phyloP scores from a whole-genome alignment of 2,888 invertebrate genomes.

The Tenthredo amoena region DNA sequence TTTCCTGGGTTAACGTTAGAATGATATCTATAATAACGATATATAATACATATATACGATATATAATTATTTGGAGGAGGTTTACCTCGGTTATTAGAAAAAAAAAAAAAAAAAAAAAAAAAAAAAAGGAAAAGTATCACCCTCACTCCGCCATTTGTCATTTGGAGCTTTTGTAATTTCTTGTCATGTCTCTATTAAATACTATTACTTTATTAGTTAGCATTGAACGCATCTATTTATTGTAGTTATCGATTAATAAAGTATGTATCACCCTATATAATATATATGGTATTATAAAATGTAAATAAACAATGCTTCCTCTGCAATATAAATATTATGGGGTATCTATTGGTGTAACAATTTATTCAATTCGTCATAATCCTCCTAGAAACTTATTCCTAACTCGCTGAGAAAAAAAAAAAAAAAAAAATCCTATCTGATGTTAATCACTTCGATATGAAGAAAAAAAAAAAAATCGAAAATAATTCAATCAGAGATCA shows the following conservation, averaged over 20 bases:
- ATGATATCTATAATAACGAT: neutral
- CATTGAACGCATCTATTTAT: constrained; percentile 49
- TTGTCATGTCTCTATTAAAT: constrained; percentile 36
- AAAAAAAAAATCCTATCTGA: neutral
- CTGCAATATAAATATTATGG: constrained; percentile 64
- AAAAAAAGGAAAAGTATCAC: neutral
- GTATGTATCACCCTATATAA: constrained; percentile 17
- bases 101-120: neutral
- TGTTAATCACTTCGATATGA: neutral
- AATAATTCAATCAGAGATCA: neutral
- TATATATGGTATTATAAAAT: constrained; percentile 28
- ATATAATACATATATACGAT: neutral
- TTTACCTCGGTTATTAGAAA: neutral
- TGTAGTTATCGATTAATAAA: constrained; percentile 54
- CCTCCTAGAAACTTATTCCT: constrained; percentile 47
- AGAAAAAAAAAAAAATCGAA: neutral
- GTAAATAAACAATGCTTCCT: constrained; percentile 69
- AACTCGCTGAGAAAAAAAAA: no score
- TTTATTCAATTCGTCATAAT: constrained; percentile 56
- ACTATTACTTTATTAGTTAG: constrained; percentile 3
- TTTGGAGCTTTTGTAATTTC: constrained; percentile 52
- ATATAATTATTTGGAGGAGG: constrained; percentile 20
- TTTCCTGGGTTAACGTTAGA: neutral
- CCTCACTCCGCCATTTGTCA: constrained; percentile 44
- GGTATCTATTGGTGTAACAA: constrained; percentile 68